A percentile compares a stretch with the other conserved stretches of the same genome.
These are phyloP conservation scores for Parnassius apollo DNA, from an alignment of 2,888 invertebrate species.

Conservation along the genomic window DNA sequence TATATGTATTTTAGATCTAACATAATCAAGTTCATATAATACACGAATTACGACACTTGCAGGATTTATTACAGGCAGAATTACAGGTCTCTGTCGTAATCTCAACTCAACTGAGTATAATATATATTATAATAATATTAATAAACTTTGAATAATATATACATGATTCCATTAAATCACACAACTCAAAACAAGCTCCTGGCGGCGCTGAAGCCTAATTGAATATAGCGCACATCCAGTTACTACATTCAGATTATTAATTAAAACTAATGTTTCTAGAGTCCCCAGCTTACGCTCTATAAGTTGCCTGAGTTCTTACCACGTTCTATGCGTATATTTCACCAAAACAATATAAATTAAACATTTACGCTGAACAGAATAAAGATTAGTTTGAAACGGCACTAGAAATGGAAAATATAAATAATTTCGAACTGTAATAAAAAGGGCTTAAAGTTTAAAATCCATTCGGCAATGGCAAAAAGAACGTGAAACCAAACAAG, in stretches of 20 bases:
- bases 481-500: slow-evolving; percentile 76
- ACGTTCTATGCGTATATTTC: slow-evolving; percentile 53
- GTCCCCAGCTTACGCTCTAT: slow-evolving; percentile 61
- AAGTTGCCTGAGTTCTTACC: slow-evolving; percentile 35
- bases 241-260: slow-evolving; percentile 72
- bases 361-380: slow-evolving; percentile 54
- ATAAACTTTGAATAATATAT: background rate
- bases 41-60: no score
- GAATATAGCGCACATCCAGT: slow-evolving; percentile 66
- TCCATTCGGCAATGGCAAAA: slow-evolving; percentile 57
- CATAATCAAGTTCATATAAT: no score
- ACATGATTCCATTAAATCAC: slow-evolving; percentile 62
- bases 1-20: background rate
- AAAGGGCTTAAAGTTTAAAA: slow-evolving; percentile 55
- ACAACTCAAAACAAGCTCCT: slow-evolving; percentile 72
- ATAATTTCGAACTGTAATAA: slow-evolving; percentile 59
- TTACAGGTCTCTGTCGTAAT: slow-evolving; percentile 39
- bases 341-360: slow-evolving; percentile 60
- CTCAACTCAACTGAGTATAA: slow-evolving; percentile 42
- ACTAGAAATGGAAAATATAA: slow-evolving; percentile 35
- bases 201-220: slow-evolving; percentile 63
- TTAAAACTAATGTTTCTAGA: slow-evolving; percentile 76
- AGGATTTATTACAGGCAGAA: slow-evolving; percentile 24
- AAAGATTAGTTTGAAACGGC: slow-evolving; percentile 65
- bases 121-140: background rate